Evolutionary conservation across 2,113 vertebrate species (phyloP), one percentile per base, ranked within the genome.

Genomic region (Gallinago media): DNA sequence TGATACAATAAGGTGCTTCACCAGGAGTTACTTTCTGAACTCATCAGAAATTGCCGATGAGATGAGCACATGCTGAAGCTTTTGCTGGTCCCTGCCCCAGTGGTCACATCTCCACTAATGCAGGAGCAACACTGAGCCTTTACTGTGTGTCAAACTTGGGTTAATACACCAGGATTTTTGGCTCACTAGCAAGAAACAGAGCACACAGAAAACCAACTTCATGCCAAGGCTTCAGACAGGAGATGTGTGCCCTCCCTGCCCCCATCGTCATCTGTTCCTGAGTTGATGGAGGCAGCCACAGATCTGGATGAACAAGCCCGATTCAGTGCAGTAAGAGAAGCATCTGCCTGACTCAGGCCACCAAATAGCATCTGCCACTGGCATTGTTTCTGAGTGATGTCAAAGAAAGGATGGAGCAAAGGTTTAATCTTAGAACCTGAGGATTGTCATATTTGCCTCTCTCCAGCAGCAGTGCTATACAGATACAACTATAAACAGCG

Each of bases 91-190:
- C n/a, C n/a, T 3, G 3, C 54, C 49, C 36, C 44, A n/a, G 27
- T 26, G 54, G 63, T 27, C 46, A 17, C 38, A 8, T 54, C 46
- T 31, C 14, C 29, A 2, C 34, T 44, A 42, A n/a, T 6, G 26
- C 26, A 46, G 54, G 73, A 65, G 55, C 10, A 29, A 42, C 0
- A 1, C 58, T 36, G 71, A 67, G 36, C 25, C 32, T 47, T 81
- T 25, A 6, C 40, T 2, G 2, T 25, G 47, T 36, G 29, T 58
- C 2, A 0, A 42, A 5, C 17, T 40, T 36, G 26, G 21, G 63
- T 36, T 47, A n/a, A 40, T 32, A 7, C 18, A 42, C 18, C 26
- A 20, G 52, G 46, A 32, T 50, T 73, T 78, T 54, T 55, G 31
- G 11, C 54, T 68, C 31, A 4, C 52, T 36, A 17, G 31, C 26